phyloP scores from a whole-genome alignment of 2,888 invertebrate genomes.

The Ormia ochracea region DNA sequence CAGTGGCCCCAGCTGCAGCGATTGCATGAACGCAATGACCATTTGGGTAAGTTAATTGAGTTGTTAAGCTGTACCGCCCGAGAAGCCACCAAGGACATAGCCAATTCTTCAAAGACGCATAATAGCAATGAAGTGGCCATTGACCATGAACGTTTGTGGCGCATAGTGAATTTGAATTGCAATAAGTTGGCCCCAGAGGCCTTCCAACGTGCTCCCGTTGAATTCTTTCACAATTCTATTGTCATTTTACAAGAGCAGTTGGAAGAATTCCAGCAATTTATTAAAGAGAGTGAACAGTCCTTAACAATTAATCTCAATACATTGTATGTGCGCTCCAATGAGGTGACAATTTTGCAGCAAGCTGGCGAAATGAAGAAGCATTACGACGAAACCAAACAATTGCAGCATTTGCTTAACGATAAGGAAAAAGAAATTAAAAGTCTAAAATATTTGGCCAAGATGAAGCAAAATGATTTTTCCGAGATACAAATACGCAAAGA shows the following conservation, averaged over 20 bases:
- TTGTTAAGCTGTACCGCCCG: constrained; percentile 81
- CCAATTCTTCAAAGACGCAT: constrained; percentile 75
- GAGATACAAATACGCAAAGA: constrained; percentile 94
- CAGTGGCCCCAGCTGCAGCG: constrained; percentile 77
- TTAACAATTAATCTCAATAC: constrained; percentile 78
- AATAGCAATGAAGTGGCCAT: constrained; percentile 79
- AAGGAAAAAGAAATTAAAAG: constrained; percentile 95
- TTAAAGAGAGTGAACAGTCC: constrained; percentile 89
- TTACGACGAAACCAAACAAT: constrained; percentile 91
- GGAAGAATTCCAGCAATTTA: constrained; percentile 81
- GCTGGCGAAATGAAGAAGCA: constrained; percentile 93
- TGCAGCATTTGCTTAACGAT: constrained; percentile 89
- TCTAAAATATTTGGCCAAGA: constrained; percentile 88
- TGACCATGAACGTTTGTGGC: constrained; percentile 82
- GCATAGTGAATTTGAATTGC: constrained; percentile 80
- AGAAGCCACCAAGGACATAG: constrained; percentile 78
- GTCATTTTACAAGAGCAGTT: constrained; percentile 79
- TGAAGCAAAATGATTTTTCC: constrained; percentile 93
- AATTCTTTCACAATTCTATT: constrained; percentile 67
- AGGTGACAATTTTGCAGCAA: constrained; percentile 85
- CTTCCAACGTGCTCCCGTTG: constrained; percentile 81
- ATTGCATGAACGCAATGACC: constrained; percentile 80
- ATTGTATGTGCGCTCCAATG: constrained; percentile 78
- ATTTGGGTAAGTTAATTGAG: constrained; percentile 80
- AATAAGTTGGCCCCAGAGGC: constrained; percentile 77